Conservation (phyloP, 1,140 invertebrate species). For the Tetragonula clypearis region DNA sequence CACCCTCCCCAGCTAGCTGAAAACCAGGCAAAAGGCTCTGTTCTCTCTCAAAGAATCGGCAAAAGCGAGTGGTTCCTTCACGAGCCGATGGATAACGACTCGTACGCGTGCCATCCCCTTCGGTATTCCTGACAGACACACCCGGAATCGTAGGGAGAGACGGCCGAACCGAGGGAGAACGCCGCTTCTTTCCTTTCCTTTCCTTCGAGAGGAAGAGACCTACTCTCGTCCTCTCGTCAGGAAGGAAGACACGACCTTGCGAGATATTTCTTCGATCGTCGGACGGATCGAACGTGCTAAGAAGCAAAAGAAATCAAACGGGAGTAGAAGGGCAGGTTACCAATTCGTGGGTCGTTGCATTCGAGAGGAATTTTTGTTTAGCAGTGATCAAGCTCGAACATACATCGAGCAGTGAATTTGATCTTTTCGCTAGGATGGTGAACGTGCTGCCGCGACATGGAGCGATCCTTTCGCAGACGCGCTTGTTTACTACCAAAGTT, state of each 20-base stretch:
- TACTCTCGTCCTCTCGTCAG: background rate
- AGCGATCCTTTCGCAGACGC: no score
- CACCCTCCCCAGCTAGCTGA: slow-evolving; percentile 51
- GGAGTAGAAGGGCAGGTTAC: background rate
- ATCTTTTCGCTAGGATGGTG: no score
- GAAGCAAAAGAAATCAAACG: background rate
- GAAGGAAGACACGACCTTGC: background rate
- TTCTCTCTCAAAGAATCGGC: slow-evolving; percentile 30
- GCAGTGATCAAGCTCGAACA: no score
- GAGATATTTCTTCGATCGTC: slow-evolving; percentile 10
- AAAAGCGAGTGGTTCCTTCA: slow-evolving; percentile 50
- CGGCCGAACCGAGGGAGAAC: background rate
- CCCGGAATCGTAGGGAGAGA: slow-evolving; percentile 8
- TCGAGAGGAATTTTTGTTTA: background rate
- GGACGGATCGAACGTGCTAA: background rate
- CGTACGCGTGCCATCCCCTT: slow-evolving; percentile 71
- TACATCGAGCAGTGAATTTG: no score
- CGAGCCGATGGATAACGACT: slow-evolving; percentile 70
- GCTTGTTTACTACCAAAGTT: no score
- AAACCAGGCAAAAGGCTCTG: slow-evolving; percentile 2
- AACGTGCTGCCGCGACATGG: no score
- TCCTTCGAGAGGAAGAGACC: background rate
- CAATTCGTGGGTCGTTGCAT: background rate
- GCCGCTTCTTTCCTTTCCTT: background rate
- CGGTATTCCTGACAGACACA: slow-evolving; percentile 53